Conservation (phyloP, 2,888 invertebrate genomes). For the Watsonalla binaria region DNA sequence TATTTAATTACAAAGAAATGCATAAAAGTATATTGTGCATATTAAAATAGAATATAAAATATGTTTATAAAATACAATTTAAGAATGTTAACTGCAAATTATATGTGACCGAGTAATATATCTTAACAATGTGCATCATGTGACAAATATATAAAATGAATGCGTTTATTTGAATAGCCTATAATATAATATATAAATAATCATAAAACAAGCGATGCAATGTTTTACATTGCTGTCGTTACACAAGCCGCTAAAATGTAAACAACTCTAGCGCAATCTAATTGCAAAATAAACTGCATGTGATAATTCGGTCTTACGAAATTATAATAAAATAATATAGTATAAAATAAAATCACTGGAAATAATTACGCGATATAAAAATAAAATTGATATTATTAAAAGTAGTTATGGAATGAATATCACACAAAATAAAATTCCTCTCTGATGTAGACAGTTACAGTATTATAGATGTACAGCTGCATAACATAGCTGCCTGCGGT, state of each 20-base stretch:
- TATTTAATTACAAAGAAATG: constrained; percentile 65
- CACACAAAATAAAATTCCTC: constrained; percentile 71
- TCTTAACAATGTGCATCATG: constrained; percentile 53
- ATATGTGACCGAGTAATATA: constrained; percentile 56
- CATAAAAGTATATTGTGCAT: constrained; percentile 74
- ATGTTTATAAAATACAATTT: constrained; percentile 74
- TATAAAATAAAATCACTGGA: constrained; percentile 42
- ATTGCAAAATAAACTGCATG: constrained; percentile 57
- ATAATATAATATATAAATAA: constrained; percentile 19
- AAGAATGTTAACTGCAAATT: constrained; percentile 69
- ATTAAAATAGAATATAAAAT: constrained; percentile 73
- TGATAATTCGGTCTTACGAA: constrained; percentile 29
- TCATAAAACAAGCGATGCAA: constrained; percentile 48
- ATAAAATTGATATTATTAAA: constrained; percentile 52
- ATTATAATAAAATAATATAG: constrained; percentile 29
- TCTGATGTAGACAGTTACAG: constrained; percentile 28
- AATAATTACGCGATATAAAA: constrained; percentile 49
- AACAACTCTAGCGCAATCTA: constrained; percentile 73
- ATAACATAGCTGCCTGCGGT: constrained; percentile 17
- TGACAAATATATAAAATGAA: constrained; percentile 36
- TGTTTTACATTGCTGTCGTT: constrained; percentile 61
- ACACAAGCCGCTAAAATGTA: constrained; percentile 35
- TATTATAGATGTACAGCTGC: background rate
- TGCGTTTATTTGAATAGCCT: constrained; percentile 15
- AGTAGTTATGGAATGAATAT: constrained; percentile 70